Evolutionary conservation across 2,113 vertebrate genomes (phyloP), one percentile per base, ranked within the genome.

Genomic region (Lagopus muta): DNA sequence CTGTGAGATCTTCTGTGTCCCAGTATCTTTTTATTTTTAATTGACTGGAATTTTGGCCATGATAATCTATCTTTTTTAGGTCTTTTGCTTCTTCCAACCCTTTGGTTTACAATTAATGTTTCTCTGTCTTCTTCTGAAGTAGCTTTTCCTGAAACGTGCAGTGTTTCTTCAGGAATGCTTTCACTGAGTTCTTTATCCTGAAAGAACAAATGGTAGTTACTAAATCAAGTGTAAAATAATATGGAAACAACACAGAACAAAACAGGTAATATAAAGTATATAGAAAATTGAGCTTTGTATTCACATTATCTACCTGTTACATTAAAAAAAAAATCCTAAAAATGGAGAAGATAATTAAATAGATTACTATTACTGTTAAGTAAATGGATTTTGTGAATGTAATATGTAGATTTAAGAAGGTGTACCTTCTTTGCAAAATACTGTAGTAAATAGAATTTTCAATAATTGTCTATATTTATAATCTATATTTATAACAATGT

Each of bases 21-120:
- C 4, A 94, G 2, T n/a, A 89, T 92, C 27, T 85, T 96, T 78
- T 94, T 97, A 69, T 75, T 97, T 83, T 92, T 97, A 10, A 98
- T 89, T 25, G 97, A 85, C 6, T 98, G 98, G 83, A 98, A 98
- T 91, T 98, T 98, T 22, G 98, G 98, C 98, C 98, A 98, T 10
- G 98, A 98, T 5, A 98, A 82, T 71, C 98, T 94, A 2, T 98
- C 97, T 77, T 94, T 97, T 76, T 97, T 98, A 67, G 97, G 48
- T 34, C 75, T 91, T 69, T 98, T 94, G 82, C 95, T 93, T 54
- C 97, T 95, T 78, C 94, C 95, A 2, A 79, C 86, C 45, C 97
- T 86, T 92, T 97, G 90, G 84, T 81, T 90, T 47, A 93, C 60
- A 65, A 98, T 91, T 75, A 98, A 89, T 4, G 91, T 95, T 82